Evolutionary conservation across 1,140 invertebrate genomes (phyloP).

Genomic region (Meloidogyne chitwoodi): DNA sequence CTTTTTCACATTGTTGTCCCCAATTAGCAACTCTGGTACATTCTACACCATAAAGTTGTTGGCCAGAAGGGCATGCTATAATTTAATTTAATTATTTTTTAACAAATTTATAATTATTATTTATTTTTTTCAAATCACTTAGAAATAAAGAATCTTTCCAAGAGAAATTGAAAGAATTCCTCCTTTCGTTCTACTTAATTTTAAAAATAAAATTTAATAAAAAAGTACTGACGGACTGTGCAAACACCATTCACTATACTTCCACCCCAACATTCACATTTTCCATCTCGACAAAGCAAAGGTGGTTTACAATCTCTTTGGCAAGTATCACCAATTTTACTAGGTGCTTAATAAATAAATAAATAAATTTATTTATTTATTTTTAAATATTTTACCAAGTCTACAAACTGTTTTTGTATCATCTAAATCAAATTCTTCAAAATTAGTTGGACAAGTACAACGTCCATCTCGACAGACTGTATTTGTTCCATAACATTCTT

Average conservation of each 20-base stretch:
- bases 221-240: conserved; percentile 52
- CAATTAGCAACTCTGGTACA: conserved; percentile 55
- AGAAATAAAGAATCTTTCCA: background rate
- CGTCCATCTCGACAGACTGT: conserved; percentile 54
- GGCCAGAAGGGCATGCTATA: conserved; percentile 57
- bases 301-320: conserved; percentile 59
- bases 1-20: conserved; percentile 50
- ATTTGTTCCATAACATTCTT: conserved; percentile 59
- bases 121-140: background rate
- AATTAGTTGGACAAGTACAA: conserved; percentile 59
- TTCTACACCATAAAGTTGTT: conserved; percentile 59
- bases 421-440: conserved; percentile 58
- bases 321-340: conserved; percentile 55
- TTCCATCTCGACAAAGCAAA: conserved; percentile 56
- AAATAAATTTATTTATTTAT: conserved; percentile 11
- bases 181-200: too few species aligned
- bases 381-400: conserved; percentile 38
- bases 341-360: conserved; percentile 46
- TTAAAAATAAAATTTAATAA: conserved; percentile 17
- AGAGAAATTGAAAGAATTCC: background rate
- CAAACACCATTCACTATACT: conserved; percentile 57
- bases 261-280: conserved; percentile 60
- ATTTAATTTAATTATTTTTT: background rate
- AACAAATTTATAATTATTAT: background rate
- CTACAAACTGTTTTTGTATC: conserved; percentile 49